These are phyloP conservation scores for Elachura formosa DNA, from an alignment of 2,113 vertebrate species.

Conservation along the genomic window DNA sequence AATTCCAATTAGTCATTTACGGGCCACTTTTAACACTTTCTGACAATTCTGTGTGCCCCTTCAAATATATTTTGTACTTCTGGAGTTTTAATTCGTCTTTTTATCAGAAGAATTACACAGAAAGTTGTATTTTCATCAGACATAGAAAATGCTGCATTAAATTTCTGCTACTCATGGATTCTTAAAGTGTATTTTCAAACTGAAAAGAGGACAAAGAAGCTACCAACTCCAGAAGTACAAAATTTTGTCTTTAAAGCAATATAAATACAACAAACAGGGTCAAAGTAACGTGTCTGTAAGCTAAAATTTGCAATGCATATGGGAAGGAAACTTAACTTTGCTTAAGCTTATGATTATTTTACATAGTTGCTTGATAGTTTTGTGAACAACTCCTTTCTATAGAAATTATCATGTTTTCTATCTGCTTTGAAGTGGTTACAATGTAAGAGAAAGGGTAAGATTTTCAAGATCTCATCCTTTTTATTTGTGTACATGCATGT, in stretches of 20 bases:
- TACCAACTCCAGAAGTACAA: background rate
- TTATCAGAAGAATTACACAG: background rate
- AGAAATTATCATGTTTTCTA: background rate
- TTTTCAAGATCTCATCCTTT: background rate
- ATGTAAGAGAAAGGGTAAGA: background rate
- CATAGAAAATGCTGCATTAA: background rate
- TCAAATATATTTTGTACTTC: background rate
- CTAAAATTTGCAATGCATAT: background rate
- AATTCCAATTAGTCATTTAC: slow-evolving; percentile 52
- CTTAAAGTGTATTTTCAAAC: background rate
- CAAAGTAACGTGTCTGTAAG: background rate
- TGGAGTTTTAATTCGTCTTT: background rate
- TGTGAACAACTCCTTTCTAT: background rate
- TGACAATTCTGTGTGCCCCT: background rate
- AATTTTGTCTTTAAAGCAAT: background rate
- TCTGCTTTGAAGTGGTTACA: background rate
- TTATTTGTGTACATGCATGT: rapidly evolving
- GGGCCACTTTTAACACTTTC: slow-evolving; percentile 37
- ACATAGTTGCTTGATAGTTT: background rate
- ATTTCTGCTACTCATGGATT: background rate
- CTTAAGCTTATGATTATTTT: background rate
- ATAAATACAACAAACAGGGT: background rate
- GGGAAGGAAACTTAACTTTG: background rate
- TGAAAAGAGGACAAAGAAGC: background rate
- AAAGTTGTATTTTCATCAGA: background rate